Evolutionary conservation across 1,140 invertebrate genomes (phyloP), one percentile per base, ranked within the genome.

Genomic region (Drosophila chauvacae): DNA sequence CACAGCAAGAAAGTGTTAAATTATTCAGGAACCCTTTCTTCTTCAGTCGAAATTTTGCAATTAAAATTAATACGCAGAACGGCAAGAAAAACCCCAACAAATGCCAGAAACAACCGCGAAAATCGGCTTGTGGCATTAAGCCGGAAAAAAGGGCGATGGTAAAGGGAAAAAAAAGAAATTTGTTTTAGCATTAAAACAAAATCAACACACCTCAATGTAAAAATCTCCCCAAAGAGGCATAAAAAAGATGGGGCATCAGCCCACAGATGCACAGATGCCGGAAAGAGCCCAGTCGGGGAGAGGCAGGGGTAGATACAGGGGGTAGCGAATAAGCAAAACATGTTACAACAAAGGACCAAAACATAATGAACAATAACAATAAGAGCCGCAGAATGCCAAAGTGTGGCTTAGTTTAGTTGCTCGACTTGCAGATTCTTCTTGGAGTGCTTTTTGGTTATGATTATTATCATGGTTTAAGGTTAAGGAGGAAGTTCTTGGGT

Each of bases 191-290:
- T 70, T 78, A 77, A 77, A 78, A 78, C 74, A 78, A 78, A 77
- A 78, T 78, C 76, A 78, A 78, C 77, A 80, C 77, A 80, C 77
- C 77, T 80, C 60, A 80, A 78, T 78, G 76, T 56, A 72, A 65
- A 80, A 76, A 76, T 76, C 47, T 78, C 75, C 77, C 77, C 42
- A 66, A 78, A 73, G 68, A 48, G 68, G 68, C 77, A 80, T 78
- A 62, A 78, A 72, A 59, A 80, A 44, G 55, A 73, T 72, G 70
- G 30, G 53, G 51, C 60, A 68, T 45, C 63, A 37, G 63, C 42
- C 63, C 44, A 7, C 20, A 26, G 45, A 48, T 33, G 66, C 70
- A 72, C 70, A 73, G 70, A 72, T 73, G 70, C 37, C 44, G 39
- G 20, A 30, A 56, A 68, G 41, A 55, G 39, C 48, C 33, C 26